phyloP scores from a whole-genome alignment of 2,888 invertebrate genomes.

The Lithophane semibrunnea region DNA sequence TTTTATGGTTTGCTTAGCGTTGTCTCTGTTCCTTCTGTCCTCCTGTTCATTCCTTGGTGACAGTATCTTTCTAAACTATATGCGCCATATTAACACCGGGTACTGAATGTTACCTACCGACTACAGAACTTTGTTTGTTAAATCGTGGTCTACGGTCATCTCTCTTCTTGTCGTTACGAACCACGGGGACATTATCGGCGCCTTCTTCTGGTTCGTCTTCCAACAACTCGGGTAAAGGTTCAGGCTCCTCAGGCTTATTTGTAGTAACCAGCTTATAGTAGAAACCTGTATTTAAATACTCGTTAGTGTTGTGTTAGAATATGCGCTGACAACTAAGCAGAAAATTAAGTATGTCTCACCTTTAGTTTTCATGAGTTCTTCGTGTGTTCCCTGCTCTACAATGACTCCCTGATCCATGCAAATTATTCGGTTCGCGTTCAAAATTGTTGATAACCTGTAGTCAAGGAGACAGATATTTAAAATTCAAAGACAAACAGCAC shows the following conservation, averaged over 20 bases:
- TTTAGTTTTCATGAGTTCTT: slow-evolving; percentile 92
- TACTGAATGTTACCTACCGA: slow-evolving; percentile 50
- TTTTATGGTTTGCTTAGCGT: background rate
- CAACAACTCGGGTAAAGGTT: slow-evolving; percentile 77
- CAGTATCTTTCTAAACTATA: background rate
- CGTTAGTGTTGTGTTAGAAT: background rate
- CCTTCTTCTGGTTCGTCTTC: slow-evolving; percentile 73
- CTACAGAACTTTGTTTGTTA: slow-evolving; percentile 79
- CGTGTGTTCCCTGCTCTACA: slow-evolving; percentile 94
- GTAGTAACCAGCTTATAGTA: slow-evolving; percentile 92
- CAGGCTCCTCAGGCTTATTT: slow-evolving; percentile 85
- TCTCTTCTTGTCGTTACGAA: slow-evolving; percentile 70
- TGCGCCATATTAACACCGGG: too few relatives aligned
- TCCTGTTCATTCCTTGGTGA: background rate
- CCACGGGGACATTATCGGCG: slow-evolving; percentile 11
- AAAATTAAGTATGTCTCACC: slow-evolving; percentile 78
- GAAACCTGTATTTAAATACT: slow-evolving; percentile 71
- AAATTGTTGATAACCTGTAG: slow-evolving; percentile 92
- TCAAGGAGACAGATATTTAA: background rate
- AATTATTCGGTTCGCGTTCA: slow-evolving; percentile 93
- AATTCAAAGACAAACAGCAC: background rate
- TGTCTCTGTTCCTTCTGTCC: too few relatives aligned
- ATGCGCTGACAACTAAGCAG: background rate
- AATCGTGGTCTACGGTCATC: slow-evolving; percentile 73
- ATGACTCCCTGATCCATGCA: slow-evolving; percentile 93